phyloP scores from a whole-genome alignment of 2,797 vertebrate species.

The Rhinichthys osculus region DNA sequence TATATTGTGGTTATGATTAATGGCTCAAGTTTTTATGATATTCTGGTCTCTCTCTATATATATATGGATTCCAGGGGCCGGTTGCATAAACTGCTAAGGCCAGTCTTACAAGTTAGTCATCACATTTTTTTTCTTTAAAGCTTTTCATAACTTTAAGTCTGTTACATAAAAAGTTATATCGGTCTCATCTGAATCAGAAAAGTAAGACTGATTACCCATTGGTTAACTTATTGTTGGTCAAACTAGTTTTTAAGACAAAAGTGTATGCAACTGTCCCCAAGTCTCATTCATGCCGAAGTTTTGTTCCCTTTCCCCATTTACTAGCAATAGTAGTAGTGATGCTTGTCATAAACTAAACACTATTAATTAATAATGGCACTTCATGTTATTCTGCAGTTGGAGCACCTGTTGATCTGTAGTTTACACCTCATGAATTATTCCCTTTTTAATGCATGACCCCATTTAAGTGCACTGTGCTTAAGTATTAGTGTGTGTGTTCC shows the following conservation, averaged over 20 bases:
- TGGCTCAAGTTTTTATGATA: not conserved
- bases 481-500: slow-evolving; percentile 24
- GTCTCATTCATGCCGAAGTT: not conserved
- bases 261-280: not conserved
- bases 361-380: slow-evolving; percentile 5
- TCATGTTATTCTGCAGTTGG: slow-evolving; percentile 27
- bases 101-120: too few species aligned
- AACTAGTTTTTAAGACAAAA: not conserved
- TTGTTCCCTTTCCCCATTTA: not conserved
- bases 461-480: slow-evolving; percentile 12
- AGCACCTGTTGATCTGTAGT: slow-evolving; percentile 53
- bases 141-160: not conserved
- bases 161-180: not conserved
- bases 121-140: too few species aligned
- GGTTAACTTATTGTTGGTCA: not conserved
- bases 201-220: not conserved
- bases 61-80: not conserved
- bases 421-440: slow-evolving; percentile 46
- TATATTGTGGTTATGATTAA: not conserved
- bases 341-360: not conserved
- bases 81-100: not conserved
- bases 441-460: slow-evolving; percentile 30
- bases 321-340: not conserved
- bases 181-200: not conserved
- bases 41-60: not conserved